Evolutionary conservation across 2,888 invertebrate genomes (phyloP), one percentile per base, ranked within the genome.

Genomic region (Ischnura elegans): DNA sequence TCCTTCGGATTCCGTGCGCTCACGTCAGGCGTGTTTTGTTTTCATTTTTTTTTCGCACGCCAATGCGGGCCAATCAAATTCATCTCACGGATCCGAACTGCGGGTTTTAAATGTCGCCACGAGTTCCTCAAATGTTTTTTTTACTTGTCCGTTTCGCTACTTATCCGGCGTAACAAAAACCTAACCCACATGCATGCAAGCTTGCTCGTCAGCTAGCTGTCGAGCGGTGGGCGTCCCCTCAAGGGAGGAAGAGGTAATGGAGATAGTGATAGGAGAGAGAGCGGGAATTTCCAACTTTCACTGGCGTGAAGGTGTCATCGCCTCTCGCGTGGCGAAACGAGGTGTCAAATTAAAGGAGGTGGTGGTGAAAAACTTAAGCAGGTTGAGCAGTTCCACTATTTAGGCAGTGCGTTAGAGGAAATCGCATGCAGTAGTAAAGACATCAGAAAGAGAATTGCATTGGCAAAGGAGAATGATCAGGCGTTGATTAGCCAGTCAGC

Each of bases 31-130:
- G 29, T 36, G 36, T 29, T 29, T 47, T 29, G 51, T 47, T 36
- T 42, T 87, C 13, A 8, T 21, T 29, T 66, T 51, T 87, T 55
- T 55, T 87, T 61, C 2, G 36, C 42, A 55, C 87, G 51, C 25
- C n/a, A 19, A 87, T 87, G 87, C 87, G 87, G 87, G 87, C 87
- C 87, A 87, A 55, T 87, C 55, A 55, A 87, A 87, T 86, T 86
- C 86, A 86, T 86, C 55, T 46, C 87, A 47, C 87, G 51, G 47
- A 51, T 55, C 21, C 29, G 46, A 51, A 87, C 87, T 87, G 87
- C 87, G 87, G 87, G 87, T 87, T 87, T 47, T 36, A 29, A 29
- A 61, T 76, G 29, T 36, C 76, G 76, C 76, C 76, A 5, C 3
- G 36, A 10, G 51, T 51, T 51, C 36, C 36, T 36, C 36, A 16